A percentile compares a stretch with the other conserved stretches of the same genome.
Conservation (phyloP, 2,113 vertebrate species). For the Mesoclemmys tuberculata region DNA sequence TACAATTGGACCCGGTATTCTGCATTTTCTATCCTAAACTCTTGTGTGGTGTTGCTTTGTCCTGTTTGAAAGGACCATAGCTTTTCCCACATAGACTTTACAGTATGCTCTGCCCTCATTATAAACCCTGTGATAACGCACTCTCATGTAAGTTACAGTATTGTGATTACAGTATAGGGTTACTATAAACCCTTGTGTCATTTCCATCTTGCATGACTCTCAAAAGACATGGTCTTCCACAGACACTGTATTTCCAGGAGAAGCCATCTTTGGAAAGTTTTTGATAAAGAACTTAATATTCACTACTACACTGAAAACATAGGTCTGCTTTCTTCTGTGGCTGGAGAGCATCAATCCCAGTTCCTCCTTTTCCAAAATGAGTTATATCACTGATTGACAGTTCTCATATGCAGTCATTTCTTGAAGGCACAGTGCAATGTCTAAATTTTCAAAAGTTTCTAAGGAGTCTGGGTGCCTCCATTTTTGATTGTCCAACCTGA, state of each 20-base stretch:
- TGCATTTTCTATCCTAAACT: neutral
- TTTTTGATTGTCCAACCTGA: neutral
- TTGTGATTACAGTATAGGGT: neutral
- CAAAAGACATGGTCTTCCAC: neutral
- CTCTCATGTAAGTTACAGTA: neutral
- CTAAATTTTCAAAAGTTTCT: neutral
- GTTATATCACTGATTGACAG: neutral
- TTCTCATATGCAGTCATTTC: neutral
- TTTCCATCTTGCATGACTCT: neutral
- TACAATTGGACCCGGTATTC: neutral
- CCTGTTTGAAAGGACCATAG: neutral
- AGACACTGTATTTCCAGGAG: neutral
- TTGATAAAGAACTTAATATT: neutral
- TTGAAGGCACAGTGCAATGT: neutral
- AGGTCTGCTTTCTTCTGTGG: neutral
- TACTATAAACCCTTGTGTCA: neutral
- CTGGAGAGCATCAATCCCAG: neutral
- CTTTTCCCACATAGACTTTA: fast-evolving
- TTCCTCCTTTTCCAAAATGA: neutral
- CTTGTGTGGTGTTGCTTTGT: neutral
- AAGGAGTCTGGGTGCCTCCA: neutral
- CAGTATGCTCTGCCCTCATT: neutral
- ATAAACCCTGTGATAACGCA: neutral
- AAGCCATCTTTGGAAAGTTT: neutral
- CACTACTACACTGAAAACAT: neutral